A percentile compares a stretch with the other conserved stretches of the same genome.
These are phyloP conservation scores for Phaenicophaeus curvirostris DNA, from an alignment of 2,797 vertebrate genomes.

Conservation along the genomic window DNA sequence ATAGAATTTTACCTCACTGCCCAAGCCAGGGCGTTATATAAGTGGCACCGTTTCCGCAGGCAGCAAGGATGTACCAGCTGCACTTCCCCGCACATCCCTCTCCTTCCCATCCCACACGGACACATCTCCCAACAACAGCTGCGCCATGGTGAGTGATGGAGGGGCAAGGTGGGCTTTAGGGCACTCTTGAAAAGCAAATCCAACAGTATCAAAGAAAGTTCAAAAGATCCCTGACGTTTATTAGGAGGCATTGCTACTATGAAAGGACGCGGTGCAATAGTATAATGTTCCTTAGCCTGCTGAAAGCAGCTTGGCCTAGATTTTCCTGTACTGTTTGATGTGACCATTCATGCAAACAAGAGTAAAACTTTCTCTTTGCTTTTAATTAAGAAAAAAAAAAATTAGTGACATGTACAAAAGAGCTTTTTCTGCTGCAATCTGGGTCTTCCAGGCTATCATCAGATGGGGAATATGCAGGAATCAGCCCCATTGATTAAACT, in stretches of 20 bases:
- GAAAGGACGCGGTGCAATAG: not conserved
- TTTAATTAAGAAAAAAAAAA: conserved; percentile 32
- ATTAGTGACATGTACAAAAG: not conserved
- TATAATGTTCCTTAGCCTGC: conserved; percentile 42
- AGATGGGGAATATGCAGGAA: not conserved
- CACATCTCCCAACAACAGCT: conserved; percentile 21
- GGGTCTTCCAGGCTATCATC: not conserved
- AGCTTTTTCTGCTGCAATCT: not conserved
- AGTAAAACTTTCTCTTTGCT: conserved; percentile 56
- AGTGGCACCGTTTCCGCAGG: conserved; percentile 72
- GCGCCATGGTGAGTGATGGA: not conserved
- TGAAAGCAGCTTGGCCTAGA: conserved; percentile 67
- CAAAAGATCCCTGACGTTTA: not conserved
- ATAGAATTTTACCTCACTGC: conserved; percentile 62
- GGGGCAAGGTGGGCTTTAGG: not conserved
- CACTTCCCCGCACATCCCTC: conserved; percentile 50
- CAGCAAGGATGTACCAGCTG: conserved; percentile 48
- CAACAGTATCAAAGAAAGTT: not conserved
- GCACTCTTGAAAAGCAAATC: not conserved
- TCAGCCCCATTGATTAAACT: conserved; percentile 39
- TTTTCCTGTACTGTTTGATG: conserved; percentile 53
- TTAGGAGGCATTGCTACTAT: not conserved
- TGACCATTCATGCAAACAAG: conserved; percentile 64
- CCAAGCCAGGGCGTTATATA: conserved; percentile 72
- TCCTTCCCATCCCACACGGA: conserved; percentile 62